Evolutionary conservation across 64 coral and sea anemone genomes (phyloP).

Genomic region (Montipora sp.): DNA sequence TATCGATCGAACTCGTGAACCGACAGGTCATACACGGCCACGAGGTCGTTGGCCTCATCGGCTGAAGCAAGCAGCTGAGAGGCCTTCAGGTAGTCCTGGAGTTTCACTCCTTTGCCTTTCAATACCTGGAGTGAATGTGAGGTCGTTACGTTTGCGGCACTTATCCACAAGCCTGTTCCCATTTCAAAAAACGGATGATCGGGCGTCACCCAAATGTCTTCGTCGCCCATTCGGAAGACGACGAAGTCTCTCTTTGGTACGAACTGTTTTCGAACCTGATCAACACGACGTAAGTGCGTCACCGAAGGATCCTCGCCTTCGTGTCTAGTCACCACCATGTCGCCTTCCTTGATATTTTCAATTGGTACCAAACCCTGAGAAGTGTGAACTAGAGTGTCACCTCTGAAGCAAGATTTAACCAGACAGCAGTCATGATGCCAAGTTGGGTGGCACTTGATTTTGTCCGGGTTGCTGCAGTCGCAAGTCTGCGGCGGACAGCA

Average conservation of each 20-base stretch:
- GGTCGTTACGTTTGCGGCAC: slow-evolving; percentile 61
- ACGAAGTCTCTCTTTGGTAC: slow-evolving; percentile 63
- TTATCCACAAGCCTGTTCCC: slow-evolving; percentile 65
- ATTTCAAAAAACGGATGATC: slow-evolving; percentile 77
- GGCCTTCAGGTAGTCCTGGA: slow-evolving; percentile 47
- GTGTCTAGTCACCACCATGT: slow-evolving; percentile 81
- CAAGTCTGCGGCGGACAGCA: slow-evolving; percentile 94
- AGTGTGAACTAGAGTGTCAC: slow-evolving; percentile 89
- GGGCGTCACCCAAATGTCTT: slow-evolving; percentile 76
- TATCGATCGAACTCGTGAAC: slow-evolving; percentile 91
- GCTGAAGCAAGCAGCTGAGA: slow-evolving; percentile 34
- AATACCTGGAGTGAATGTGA: slow-evolving; percentile 59
- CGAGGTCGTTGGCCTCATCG: background rate
- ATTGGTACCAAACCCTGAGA: slow-evolving; percentile 75
- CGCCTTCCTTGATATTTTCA: slow-evolving; percentile 68
- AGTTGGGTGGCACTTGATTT: slow-evolving; percentile 15
- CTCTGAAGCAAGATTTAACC: slow-evolving; percentile 85
- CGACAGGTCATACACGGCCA: slow-evolving; percentile 85
- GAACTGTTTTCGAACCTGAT: slow-evolving; percentile 64
- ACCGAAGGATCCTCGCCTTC: slow-evolving; percentile 71
- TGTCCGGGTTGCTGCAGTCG: slow-evolving; percentile 59
- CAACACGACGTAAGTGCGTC: slow-evolving; percentile 72
- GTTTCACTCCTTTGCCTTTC: slow-evolving; percentile 61
- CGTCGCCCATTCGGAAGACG: slow-evolving; percentile 67
- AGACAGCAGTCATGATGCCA: slow-evolving; percentile 95